These are phyloP conservation scores for Rhynchotus rufescens DNA, from an alignment of 2,797 vertebrate genomes.

Conservation along the genomic window DNA sequence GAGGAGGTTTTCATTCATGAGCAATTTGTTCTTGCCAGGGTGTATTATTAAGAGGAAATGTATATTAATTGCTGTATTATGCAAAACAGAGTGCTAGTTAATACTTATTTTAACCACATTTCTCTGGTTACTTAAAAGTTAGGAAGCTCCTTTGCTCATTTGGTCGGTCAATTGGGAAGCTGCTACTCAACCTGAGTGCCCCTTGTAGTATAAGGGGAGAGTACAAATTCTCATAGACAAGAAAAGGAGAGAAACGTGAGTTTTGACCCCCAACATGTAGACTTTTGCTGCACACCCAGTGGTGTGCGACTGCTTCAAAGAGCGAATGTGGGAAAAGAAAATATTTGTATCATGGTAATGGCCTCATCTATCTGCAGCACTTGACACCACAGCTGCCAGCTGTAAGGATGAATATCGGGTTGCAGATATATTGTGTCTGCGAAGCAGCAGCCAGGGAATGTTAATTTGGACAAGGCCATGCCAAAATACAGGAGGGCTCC, in stretches of 20 bases:
- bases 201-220: neutral
- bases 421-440: conserved; percentile 16
- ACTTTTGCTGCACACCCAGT: neutral
- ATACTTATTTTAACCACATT: neutral
- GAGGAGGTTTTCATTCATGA: conserved; percentile 19
- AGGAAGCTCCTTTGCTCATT: neutral
- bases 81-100: neutral
- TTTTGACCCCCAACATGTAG: neutral
- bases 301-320: neutral
- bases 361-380: conserved; percentile 30
- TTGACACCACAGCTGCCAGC: conserved; percentile 49
- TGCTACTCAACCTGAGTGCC: neutral
- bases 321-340: neutral
- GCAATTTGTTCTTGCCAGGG: conserved; percentile 12
- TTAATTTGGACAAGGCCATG: conserved; percentile 24
- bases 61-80: neutral
- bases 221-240: neutral
- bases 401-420: conserved; percentile 20
- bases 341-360: conserved; percentile 15
- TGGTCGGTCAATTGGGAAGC: neutral
- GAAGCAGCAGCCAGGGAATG: conserved; percentile 39
- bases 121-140: neutral
- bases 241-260: neutral
- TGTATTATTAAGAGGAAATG: neutral
- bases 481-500: neutral